These are phyloP conservation scores for Drosophila conformis DNA, from an alignment of 2,888 invertebrate genomes.

Conservation along the genomic window DNA sequence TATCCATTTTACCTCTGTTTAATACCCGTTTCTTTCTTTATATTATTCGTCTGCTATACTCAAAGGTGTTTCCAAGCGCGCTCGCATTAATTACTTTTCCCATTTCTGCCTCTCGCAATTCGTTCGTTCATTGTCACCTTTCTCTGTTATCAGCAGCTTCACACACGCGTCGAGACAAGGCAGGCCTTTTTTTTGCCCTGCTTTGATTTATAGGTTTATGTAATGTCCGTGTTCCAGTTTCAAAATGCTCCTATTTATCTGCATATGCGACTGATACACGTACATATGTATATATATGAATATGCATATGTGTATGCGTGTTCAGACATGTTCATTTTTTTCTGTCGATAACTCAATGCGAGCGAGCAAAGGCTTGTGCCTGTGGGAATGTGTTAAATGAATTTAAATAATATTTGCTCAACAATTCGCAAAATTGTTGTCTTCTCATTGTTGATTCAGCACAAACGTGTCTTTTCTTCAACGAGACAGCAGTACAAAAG, in stretches of 20 bases:
- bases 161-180: slow-evolving; percentile 1
- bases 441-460: slow-evolving; percentile 12
- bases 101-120: slow-evolving; percentile 6
- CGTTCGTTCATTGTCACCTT: slow-evolving; percentile 17
- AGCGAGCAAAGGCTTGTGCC: slow-evolving; percentile 6
- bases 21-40: slow-evolving; percentile 1
- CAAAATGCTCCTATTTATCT: slow-evolving; percentile 31
- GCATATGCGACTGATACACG: slow-evolving; percentile 6
- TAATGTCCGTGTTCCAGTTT: slow-evolving; percentile 29
- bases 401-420: slow-evolving; percentile 36
- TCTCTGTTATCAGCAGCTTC: slow-evolving; percentile 47
- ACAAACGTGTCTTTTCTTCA: background rate
- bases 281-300: background rate
- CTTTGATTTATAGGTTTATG: background rate
- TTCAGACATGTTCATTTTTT: slow-evolving; percentile 3
- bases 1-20: background rate
- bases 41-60: background rate
- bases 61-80: slow-evolving; percentile 48
- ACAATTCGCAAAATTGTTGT: slow-evolving; percentile 23
- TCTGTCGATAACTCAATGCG: slow-evolving; percentile 11
- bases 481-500: background rate
- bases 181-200: slow-evolving; percentile 42
- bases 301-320: background rate
- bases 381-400: slow-evolving; percentile 37
- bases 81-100: slow-evolving; percentile 13